Conservation (phyloP, 2,888 invertebrate species). For the Acanthosepion lycidas region DNA sequence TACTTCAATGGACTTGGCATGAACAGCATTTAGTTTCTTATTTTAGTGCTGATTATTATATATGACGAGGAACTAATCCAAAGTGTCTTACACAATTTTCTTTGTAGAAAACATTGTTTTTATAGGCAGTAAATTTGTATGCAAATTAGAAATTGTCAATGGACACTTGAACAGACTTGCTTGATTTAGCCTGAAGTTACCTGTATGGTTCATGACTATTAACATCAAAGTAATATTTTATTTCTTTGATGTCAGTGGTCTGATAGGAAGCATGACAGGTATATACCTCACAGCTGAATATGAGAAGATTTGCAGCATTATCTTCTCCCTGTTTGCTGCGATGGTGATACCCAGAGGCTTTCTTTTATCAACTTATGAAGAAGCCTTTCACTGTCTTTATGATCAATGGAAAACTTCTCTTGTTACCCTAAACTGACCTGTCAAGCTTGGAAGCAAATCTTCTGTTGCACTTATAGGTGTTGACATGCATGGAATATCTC, state of each 20-base stretch:
- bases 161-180: not conserved
- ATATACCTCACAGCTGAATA: not conserved
- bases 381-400: not conserved
- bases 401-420: not conserved
- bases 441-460: not conserved
- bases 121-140: not conserved
- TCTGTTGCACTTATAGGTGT: not conserved
- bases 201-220: not conserved
- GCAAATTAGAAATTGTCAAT: not conserved
- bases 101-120: not conserved
- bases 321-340: not conserved
- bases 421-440: not conserved
- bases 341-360: not conserved
- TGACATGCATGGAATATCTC: conserved; percentile 10
- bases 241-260: not conserved
- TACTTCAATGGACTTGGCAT: too few relatives aligned
- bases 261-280: not conserved
- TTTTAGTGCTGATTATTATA: too few relatives aligned
- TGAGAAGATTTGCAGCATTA: not conserved
- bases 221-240: not conserved
- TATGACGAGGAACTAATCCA: too few relatives aligned
- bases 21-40: too few relatives aligned
- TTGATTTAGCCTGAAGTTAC: not conserved
- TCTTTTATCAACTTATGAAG: not conserved
- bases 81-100: too few relatives aligned